phyloP scores from a whole-genome alignment of 2,113 vertebrate genomes.

The Indri indri region DNA sequence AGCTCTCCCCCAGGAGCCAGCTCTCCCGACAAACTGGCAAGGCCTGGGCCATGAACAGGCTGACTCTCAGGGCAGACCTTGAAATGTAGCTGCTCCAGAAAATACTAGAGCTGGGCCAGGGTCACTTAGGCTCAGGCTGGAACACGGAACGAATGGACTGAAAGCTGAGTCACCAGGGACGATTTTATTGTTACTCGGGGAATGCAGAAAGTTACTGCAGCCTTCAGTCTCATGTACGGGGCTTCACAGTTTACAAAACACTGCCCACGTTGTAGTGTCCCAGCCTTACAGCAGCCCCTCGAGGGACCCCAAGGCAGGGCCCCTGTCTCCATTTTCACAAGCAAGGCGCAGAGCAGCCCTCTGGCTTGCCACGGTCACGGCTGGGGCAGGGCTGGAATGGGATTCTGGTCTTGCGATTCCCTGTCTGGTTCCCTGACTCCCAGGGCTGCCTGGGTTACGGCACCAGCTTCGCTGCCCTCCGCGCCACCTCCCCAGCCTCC shows the following conservation, averaged over 20 bases:
- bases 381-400: neutral
- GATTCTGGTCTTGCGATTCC: too few species aligned
- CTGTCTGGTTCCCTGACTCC: neutral
- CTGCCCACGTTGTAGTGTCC: neutral
- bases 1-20: neutral
- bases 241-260: neutral
- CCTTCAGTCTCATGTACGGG: neutral
- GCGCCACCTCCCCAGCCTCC: neutral
- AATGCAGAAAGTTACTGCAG: neutral
- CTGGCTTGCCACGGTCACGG: neutral
- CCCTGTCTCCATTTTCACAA: neutral
- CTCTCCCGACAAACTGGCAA: neutral
- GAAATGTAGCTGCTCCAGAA: neutral
- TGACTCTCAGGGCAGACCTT: neutral
- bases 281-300: neutral
- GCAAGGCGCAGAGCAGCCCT: neutral
- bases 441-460: neutral
- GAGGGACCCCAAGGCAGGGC: neutral
- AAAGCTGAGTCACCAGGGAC: neutral
- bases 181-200: neutral
- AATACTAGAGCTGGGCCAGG: neutral
- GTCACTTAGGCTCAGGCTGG: neutral
- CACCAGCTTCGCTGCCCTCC: neutral
- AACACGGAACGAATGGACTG: neutral
- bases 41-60: rapidly evolving